Conservation (phyloP, 2,113 vertebrate genomes). For the Pica pica region DNA sequence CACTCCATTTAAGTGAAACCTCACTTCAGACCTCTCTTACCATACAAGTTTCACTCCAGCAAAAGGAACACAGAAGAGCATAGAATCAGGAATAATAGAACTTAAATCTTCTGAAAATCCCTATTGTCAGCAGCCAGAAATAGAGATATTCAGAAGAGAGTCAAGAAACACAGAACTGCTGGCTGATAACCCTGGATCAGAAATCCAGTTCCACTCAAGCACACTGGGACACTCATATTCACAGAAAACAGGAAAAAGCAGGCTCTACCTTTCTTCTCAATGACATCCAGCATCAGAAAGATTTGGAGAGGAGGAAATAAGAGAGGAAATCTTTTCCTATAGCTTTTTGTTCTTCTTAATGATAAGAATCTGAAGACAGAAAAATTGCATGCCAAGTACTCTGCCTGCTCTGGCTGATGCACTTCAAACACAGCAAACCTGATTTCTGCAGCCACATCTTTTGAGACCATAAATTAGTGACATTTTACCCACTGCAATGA, state of each 20-base stretch:
- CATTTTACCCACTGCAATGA: not conserved
- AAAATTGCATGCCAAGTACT: constrained; percentile 7
- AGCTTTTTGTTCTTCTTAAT: constrained; percentile 39
- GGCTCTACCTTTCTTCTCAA: constrained; percentile 40
- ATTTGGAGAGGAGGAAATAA: constrained; percentile 40
- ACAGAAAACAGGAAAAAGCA: constrained; percentile 7
- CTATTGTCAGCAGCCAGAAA: not conserved
- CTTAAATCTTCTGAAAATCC: not conserved
- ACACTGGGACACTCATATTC: not conserved
- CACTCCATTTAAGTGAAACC: not conserved
- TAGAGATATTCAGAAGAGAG: not conserved
- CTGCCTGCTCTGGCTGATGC: constrained; percentile 4
- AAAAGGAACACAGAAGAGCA: not conserved
- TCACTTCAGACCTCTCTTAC: not conserved
- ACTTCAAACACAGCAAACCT: not conserved
- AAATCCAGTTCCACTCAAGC: not conserved
- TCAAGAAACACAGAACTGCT: not conserved
- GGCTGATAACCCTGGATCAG: not conserved
- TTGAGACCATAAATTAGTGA: not conserved
- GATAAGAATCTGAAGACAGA: constrained; percentile 45
- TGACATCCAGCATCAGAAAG: constrained; percentile 37
- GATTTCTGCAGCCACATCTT: not conserved
- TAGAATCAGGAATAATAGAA: not conserved
- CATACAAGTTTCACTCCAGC: not conserved
- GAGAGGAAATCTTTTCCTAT: constrained; percentile 38